Percentiles rank a stretch among this genome's conserved stretches.
These are phyloP conservation scores for Anguilla obscura DNA, from an alignment of 2,797 vertebrate species.

Conservation along the genomic window DNA sequence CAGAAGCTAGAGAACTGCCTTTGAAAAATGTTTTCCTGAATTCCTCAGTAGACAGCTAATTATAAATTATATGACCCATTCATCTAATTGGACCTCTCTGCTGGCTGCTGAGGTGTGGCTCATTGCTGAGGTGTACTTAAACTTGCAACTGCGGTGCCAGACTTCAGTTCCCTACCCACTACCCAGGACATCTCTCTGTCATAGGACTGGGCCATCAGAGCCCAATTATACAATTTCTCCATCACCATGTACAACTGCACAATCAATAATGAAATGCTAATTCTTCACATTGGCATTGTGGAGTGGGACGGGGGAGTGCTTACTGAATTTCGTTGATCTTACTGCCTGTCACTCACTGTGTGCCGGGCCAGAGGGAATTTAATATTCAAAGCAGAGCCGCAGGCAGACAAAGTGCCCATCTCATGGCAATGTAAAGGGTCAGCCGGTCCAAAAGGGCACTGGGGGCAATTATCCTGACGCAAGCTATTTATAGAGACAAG, in stretches of 20 bases:
- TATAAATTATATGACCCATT: neutral
- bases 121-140: neutral
- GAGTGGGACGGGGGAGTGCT: neutral
- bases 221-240: constrained; percentile 1
- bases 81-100: neutral
- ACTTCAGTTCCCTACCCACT: neutral
- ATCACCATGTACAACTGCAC: neutral
- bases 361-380: neutral
- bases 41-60: neutral
- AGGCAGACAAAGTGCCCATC: neutral
- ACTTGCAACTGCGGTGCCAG: neutral
- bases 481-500: constrained; percentile 32
- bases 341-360: neutral
- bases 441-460: neutral
- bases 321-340: neutral
- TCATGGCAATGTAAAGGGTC: neutral
- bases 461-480: constrained; percentile 4
- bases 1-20: neutral
- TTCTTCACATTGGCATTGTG: neutral
- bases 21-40: neutral
- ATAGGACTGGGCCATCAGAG: neutral
- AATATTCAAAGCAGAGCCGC: neutral
- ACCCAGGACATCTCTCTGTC: neutral
- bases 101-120: neutral
- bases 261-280: constrained; percentile 2